Evolutionary conservation across 2,888 invertebrate genomes (phyloP).

Genomic region (Pollenia angustigena): DNA sequence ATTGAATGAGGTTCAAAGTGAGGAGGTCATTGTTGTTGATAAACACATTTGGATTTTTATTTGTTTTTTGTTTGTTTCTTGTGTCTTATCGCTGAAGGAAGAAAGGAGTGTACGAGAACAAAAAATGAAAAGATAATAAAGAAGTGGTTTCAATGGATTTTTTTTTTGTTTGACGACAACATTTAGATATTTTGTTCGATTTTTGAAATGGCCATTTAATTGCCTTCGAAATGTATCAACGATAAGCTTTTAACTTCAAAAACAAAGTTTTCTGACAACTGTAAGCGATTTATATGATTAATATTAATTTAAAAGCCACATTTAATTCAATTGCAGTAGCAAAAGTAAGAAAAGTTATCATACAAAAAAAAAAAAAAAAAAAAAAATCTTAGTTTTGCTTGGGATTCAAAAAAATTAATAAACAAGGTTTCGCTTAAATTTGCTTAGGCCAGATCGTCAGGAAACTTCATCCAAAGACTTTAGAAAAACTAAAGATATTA

Average conservation of each 20-base stretch:
- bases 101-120: background rate
- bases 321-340: background rate
- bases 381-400: too few species aligned
- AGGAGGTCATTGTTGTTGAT: conserved; percentile 22
- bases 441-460: too few species aligned
- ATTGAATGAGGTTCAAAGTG: conserved; percentile 4
- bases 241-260: conserved; percentile 1
- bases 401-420: too few species aligned
- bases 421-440: too few species aligned
- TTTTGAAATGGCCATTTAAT: conserved; percentile 19
- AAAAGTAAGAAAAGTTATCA: background rate
- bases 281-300: conserved; percentile 29
- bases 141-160: background rate
- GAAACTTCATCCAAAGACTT: too few species aligned
- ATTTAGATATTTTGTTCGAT: conserved; percentile 6
- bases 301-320: background rate
- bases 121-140: background rate
- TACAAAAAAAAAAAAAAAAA: background rate
- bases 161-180: conserved; percentile 10
- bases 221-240: background rate
- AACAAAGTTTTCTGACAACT: conserved; percentile 26
- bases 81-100: background rate
- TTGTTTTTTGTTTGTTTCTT: conserved; percentile 28
- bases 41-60: conserved; percentile 39
- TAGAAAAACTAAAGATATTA: too few species aligned